Evolutionary conservation across 2,888 invertebrate species (phyloP).

Genomic region (Nomada hirtipes): DNA sequence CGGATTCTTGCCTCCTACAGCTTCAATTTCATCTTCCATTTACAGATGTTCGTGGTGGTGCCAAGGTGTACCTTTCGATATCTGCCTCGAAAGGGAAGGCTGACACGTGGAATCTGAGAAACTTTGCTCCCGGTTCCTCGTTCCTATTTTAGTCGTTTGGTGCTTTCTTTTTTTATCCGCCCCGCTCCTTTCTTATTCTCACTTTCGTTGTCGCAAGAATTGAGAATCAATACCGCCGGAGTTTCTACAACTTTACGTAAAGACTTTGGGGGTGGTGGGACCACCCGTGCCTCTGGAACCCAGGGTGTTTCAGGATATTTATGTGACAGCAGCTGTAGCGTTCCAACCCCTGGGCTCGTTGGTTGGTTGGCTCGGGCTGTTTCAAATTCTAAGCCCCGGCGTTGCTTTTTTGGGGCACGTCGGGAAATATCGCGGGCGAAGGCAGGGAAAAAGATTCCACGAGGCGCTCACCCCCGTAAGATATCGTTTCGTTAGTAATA

Average conservation of each 20-base stretch:
- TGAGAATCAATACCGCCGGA: conserved; percentile 81
- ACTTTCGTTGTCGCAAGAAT: conserved; percentile 74
- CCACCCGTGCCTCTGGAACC: conserved; percentile 77
- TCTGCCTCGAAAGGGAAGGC: conserved; percentile 3
- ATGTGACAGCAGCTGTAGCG: conserved; percentile 82
- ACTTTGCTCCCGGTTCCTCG: conserved; percentile 20
- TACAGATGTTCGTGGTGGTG: background rate
- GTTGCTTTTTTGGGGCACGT: conserved; percentile 54
- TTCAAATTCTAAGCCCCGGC: conserved; percentile 71
- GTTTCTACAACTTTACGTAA: conserved; percentile 80
- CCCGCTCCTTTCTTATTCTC: conserved; percentile 33
- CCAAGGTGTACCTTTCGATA: background rate
- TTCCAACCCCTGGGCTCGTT: conserved; percentile 63
- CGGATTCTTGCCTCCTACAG: background rate
- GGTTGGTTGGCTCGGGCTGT: conserved; percentile 62
- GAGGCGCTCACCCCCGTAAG: conserved; percentile 4
- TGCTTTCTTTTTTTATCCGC: background rate
- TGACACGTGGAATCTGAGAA: conserved; percentile 40
- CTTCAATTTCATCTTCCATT: background rate
- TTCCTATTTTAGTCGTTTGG: conserved; percentile 1
- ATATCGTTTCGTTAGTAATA: conserved; percentile 35
- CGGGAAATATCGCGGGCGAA: conserved; percentile 54
- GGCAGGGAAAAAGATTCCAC: conserved; percentile 28
- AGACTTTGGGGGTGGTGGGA: conserved; percentile 62
- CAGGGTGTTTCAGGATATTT: conserved; percentile 82